Conservation (phyloP, 2,888 invertebrate species). For the Bombylius discolor region DNA sequence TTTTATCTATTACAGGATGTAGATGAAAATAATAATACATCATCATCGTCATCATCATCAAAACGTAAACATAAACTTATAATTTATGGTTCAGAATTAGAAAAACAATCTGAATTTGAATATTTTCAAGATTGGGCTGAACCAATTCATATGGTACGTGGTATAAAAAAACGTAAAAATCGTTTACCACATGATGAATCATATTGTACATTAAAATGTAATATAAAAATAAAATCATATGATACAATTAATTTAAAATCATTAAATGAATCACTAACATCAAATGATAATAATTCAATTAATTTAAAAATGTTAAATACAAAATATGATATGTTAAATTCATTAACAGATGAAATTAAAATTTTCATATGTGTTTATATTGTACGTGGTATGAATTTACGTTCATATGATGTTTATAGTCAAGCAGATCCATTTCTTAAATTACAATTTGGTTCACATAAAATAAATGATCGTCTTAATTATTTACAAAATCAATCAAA, state of each 20-base stretch:
- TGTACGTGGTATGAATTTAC: slow-evolving; percentile 55
- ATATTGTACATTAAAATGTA: slow-evolving; percentile 31
- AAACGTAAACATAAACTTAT: slow-evolving; percentile 26
- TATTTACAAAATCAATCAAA: slow-evolving; percentile 60
- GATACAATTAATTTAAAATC: not conserved
- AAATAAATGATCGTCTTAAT: slow-evolving; percentile 52
- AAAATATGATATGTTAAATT: not conserved
- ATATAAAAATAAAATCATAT: slow-evolving; percentile 8
- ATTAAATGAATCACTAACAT: not conserved
- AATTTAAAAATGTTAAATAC: not conserved
- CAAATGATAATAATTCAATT: not conserved
- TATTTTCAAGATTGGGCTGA: slow-evolving; percentile 54
- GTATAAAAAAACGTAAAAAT: slow-evolving; percentile 27
- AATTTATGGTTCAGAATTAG: slow-evolving; percentile 54
- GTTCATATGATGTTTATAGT: slow-evolving; percentile 54
- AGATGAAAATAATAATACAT: not conserved
- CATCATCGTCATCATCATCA: not conserved
- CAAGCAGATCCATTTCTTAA: slow-evolving; percentile 68
- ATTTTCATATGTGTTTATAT: slow-evolving; percentile 58
- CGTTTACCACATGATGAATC: slow-evolving; percentile 30
- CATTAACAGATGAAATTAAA: slow-evolving; percentile 17
- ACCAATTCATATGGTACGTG: slow-evolving; percentile 47
- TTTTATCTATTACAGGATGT: not conserved
- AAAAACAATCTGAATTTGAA: slow-evolving; percentile 50
- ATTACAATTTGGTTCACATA: slow-evolving; percentile 52